Percentiles rank a stretch among this genome's conserved stretches.
Evolutionary conservation across 2,797 vertebrate genomes (phyloP).

Genomic region (Gymnodraco acuticeps): DNA sequence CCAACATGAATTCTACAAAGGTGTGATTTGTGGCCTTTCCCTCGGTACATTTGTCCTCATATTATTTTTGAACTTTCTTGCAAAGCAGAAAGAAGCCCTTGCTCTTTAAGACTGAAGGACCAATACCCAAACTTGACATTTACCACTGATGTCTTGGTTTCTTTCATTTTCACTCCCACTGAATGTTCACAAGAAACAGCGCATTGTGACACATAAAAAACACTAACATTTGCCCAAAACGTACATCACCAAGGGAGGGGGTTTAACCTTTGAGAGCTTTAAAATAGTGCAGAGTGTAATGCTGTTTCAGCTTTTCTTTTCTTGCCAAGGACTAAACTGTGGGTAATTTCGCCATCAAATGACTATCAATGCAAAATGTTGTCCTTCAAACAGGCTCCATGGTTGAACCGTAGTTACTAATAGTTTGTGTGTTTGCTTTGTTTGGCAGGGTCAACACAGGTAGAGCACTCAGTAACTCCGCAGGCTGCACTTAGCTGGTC

Average conservation of each 20-base stretch:
- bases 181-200: constrained; percentile 20
- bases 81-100: constrained; percentile 12
- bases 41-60: constrained; percentile 20
- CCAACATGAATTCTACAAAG: constrained; percentile 1
- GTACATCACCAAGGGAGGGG: constrained; percentile 2
- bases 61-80: constrained; percentile 49
- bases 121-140: constrained; percentile 50
- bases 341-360: constrained; percentile 24
- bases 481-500: constrained; percentile 74
- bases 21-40: constrained; percentile 1
- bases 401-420: constrained; percentile 52
- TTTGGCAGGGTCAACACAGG: constrained; percentile 82
- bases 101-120: constrained; percentile 36
- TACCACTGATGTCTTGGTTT: constrained; percentile 30
- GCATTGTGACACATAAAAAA: constrained; percentile 6
- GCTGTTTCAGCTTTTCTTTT: constrained; percentile 26
- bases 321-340: constrained; percentile 34
- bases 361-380: constrained; percentile 35
- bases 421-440: constrained; percentile 79
- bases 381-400: constrained; percentile 21
- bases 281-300: constrained; percentile 21
- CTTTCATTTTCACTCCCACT: constrained; percentile 30
- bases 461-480: constrained; percentile 70
- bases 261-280: constrained; percentile 38
- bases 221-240: constrained; percentile 4